Conservation (phyloP, 2,888 invertebrate genomes). For the Nudaria mundana region DNA sequence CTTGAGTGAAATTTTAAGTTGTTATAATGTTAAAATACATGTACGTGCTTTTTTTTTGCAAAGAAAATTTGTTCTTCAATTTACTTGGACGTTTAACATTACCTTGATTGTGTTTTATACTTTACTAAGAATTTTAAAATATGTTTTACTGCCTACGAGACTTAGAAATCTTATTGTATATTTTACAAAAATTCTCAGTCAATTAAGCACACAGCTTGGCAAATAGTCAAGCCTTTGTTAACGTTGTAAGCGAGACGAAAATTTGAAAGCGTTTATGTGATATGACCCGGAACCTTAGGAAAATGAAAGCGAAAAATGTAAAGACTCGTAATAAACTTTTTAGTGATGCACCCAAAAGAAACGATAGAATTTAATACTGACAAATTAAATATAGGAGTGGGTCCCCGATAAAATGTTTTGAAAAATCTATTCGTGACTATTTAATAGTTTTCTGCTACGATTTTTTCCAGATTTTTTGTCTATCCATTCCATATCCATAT, state of each 20-base stretch:
- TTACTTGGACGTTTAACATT: not conserved
- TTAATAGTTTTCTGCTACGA: too few species aligned
- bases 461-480: too few species aligned
- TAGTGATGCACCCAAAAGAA: constrained; percentile 10
- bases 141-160: too few species aligned
- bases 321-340: constrained; percentile 58
- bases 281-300: constrained; percentile 53
- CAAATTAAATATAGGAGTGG: too few species aligned
- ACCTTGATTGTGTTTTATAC: too few species aligned
- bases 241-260: constrained; percentile 64
- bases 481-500: too few species aligned
- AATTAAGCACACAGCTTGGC: constrained; percentile 51
- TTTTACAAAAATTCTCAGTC: constrained; percentile 39
- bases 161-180: too few species aligned
- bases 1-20: constrained; percentile 42
- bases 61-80: not conserved
- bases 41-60: not conserved
- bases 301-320: constrained; percentile 62
- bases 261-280: constrained; percentile 67
- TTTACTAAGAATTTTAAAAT: too few species aligned
- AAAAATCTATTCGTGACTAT: too few species aligned
- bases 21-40: constrained; percentile 16
- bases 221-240: constrained; percentile 62
- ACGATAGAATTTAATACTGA: too few species aligned
- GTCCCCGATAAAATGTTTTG: too few species aligned